Base-by-base conservation (phyloP, 2,797 vertebrate species). In the Acanthornis magna region DNA sequence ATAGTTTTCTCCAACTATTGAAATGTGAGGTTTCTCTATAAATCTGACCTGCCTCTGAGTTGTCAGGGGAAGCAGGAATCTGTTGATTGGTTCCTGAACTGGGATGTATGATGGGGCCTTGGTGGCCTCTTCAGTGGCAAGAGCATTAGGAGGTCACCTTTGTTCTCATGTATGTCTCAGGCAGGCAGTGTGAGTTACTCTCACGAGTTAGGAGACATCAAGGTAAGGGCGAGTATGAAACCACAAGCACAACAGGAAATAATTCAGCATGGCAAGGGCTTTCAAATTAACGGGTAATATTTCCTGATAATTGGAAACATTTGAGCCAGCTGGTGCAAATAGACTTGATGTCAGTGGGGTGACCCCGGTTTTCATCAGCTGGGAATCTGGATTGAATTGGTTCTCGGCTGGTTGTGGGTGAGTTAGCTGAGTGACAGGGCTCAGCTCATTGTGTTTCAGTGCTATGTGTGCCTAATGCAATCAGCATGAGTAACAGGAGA, bases 261-360 rank as follows among this genome's bases (percentile, higher is more conserved):
- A 79, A 47, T 71, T 82, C 53, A 85, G 21, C 0, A 0, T 68
- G 60, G 42, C 27, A 58, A 58, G n/a, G 62, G 38, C 78, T 92
- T 92, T 95, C 77, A 65, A 30, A 91, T 94, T 63, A 90, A 74
- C 4, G 26, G 61, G 16, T 74, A 74, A 12, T 94, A 93, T 88
- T 58, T 93, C 67, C 65, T 83, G 77, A 82, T 93, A 91, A 95
- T 36, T 94, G 74, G 80, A 93, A 97, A 89, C 90, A 54, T 85
- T 87, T 89, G 74, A 73, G 77, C 72, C 71, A 63, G 71, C 85
- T 95, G 93, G 61, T 95, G 82, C 66, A 79, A 88, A 81, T 65
- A 85, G 74, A 87, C 50, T 55, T 82, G 61, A 80, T 95, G 68
- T 91, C 77, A 80, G 32, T 80, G 68, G 36, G 63, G 40, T 58